phyloP scores from a whole-genome alignment of 1,140 invertebrate genomes.

The Thrips palmi region DNA sequence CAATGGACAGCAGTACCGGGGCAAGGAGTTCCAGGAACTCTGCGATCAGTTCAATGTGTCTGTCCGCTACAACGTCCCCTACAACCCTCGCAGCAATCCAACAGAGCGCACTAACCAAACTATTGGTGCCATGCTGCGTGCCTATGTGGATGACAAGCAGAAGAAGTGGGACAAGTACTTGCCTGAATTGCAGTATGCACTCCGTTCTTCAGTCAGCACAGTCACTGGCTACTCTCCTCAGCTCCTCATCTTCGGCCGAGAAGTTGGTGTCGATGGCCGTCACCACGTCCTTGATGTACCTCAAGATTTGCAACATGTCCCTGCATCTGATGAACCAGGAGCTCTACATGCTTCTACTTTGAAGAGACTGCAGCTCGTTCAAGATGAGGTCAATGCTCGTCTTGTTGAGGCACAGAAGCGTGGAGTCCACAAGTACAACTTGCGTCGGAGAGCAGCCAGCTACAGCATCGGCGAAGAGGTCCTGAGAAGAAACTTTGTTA shows the following conservation, averaged over 20 bases:
- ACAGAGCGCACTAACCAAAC: not conserved
- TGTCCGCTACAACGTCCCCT: not conserved
- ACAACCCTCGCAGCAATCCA: not conserved
- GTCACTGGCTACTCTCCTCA: not conserved
- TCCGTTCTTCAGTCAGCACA: not conserved
- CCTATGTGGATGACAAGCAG: not conserved
- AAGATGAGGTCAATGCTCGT: too few relatives aligned
- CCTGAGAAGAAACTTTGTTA: constrained; percentile 1
- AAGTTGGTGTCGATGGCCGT: too few relatives aligned
- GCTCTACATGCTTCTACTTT: too few relatives aligned
- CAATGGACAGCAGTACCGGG: not conserved
- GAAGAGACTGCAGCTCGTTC: too few relatives aligned
- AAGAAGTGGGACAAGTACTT: not conserved
- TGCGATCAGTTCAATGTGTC: not conserved
- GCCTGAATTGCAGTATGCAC: not conserved
- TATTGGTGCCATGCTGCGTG: not conserved
- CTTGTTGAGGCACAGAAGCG: too few relatives aligned
- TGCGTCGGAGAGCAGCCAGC: too few relatives aligned
- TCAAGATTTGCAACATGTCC: too few relatives aligned
- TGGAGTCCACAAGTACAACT: too few relatives aligned
- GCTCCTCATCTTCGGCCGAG: not conserved
- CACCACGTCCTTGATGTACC: too few relatives aligned
- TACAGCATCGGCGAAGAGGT: constrained; percentile 13
- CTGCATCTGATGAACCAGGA: too few relatives aligned
- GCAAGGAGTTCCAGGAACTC: not conserved